Evolutionary conservation across 2,113 vertebrate genomes (phyloP), one percentile per base, ranked within the genome.

Genomic region (Accipiter cooperii): DNA sequence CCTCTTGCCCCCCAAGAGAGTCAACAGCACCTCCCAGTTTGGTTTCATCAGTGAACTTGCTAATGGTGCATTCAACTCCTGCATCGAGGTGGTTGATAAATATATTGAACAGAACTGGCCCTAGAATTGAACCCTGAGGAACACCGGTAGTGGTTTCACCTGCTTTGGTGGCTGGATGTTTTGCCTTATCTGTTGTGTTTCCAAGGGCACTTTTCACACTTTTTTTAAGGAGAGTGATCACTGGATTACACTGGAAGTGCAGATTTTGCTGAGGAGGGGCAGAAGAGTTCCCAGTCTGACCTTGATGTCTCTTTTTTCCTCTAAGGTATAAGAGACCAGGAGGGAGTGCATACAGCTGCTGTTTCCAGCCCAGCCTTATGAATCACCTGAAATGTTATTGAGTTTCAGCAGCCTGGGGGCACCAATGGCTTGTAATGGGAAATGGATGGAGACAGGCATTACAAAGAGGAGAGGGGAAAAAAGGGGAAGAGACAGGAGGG

Each of bases 381-480:
- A 91, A 36, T 76, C 25, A 44, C 13, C 13, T 44, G 64, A 93
- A 84, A 77, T 40, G 5, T 52, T 38, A 36, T 3, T 54, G 71
- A 77, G 7, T 28, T 94, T 91, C 63, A 76, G n/a, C 9, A 73
- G 28, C 8, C 13, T 69, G 54, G 12, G 11, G 54, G 6, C 33
- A 68, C 19, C 0, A 0, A 46, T 54, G 33, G 4, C n/a, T 60
- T 87, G 8, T 46, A 34, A 84, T 24, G 17, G 10, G 49, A 64
- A 92, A 34, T 47, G 19, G 38, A 18, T 36, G 13, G 74, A 89
- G 17, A 80, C 12, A 81, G 26, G 25, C 13, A 34, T 87, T 63
- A 40, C 14, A 82, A 89, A 83, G 14, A 52, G 4, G 13, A 11
- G 17, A 74, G 9, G 4, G 29, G 10, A 17, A 73, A 33, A 18